phyloP scores from a whole-genome alignment of 2,888 invertebrate species.

The Brachypalpus laphriformis region DNA sequence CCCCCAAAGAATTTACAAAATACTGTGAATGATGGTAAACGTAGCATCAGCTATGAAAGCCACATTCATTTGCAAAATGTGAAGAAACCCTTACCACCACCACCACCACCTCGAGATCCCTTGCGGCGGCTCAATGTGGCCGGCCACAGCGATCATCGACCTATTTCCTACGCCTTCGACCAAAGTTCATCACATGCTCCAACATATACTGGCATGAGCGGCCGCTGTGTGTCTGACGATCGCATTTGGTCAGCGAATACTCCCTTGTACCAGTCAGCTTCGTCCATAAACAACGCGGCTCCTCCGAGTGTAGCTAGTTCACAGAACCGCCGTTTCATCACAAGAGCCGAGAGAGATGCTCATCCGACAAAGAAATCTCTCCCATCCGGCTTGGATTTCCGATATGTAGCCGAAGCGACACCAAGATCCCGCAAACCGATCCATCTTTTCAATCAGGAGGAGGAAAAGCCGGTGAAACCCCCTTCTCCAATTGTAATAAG shows the following conservation, averaged over 20 bases:
- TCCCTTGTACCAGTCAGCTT: conserved; percentile 80
- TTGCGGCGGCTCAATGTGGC: conserved; percentile 84
- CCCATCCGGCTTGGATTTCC: conserved; percentile 84
- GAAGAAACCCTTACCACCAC: conserved; percentile 86
- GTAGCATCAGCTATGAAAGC: conserved; percentile 82
- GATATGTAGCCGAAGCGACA: conserved; percentile 89
- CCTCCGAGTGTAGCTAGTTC: conserved; percentile 65
- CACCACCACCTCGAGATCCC: conserved; percentile 91
- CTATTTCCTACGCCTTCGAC: conserved; percentile 85
- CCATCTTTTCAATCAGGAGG: conserved; percentile 85
- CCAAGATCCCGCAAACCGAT: conserved; percentile 90
- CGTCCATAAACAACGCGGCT: conserved; percentile 77
- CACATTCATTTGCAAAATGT: conserved; percentile 81
- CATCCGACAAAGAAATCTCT: conserved; percentile 79
- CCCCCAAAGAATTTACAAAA: conserved; percentile 78
- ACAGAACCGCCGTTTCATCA: conserved; percentile 79
- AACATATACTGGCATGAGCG: conserved; percentile 74
- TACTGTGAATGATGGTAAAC: conserved; percentile 78
- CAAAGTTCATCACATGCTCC: conserved; percentile 74
- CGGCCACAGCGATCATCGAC: conserved; percentile 80
- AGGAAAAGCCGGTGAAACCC: conserved; percentile 74
- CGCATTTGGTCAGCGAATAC: conserved; percentile 81
- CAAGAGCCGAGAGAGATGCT: conserved; percentile 80
- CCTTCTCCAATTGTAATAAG: conserved; percentile 78
- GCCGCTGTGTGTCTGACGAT: conserved; percentile 82